phyloP scores from a whole-genome alignment of 2,888 invertebrate genomes.

The Terebella lapidaria region DNA sequence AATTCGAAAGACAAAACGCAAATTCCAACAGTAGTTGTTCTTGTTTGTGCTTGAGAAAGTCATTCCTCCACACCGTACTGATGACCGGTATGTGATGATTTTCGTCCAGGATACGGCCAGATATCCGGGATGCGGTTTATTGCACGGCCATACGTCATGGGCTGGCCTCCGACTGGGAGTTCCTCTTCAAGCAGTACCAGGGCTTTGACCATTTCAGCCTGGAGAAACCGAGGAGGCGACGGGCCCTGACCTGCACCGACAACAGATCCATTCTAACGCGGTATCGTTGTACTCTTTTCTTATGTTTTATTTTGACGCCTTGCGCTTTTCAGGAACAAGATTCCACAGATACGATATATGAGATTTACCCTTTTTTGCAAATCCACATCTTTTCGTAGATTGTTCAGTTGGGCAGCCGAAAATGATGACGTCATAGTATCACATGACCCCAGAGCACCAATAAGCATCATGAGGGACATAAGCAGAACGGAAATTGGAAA shows the following conservation, averaged over 20 bases:
- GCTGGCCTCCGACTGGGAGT: background rate
- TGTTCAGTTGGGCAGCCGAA: background rate
- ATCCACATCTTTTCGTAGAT: background rate
- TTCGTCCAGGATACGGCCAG: conserved; percentile 6
- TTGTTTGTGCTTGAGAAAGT: too few relatives aligned
- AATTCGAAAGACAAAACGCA: too few relatives aligned
- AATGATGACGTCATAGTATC: background rate
- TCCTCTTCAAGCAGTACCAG: conserved; percentile 1
- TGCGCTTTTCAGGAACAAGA: too few relatives aligned
- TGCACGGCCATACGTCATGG: conserved; percentile 6
- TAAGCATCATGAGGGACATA: background rate
- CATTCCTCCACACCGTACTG: too few relatives aligned
- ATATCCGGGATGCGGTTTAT: conserved; percentile 5
- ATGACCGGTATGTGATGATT: too few relatives aligned
- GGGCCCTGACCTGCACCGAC: background rate
- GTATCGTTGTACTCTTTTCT: background rate
- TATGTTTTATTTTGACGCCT: background rate
- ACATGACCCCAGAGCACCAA: background rate
- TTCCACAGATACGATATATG: background rate
- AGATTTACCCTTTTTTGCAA: too few relatives aligned
- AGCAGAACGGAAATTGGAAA: background rate
- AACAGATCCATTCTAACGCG: background rate
- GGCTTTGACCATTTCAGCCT: background rate
- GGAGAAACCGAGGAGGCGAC: background rate
- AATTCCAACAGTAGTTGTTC: too few relatives aligned